Conservation (phyloP, 2,113 vertebrate species). For the Mesembrinibis cayennensis region DNA sequence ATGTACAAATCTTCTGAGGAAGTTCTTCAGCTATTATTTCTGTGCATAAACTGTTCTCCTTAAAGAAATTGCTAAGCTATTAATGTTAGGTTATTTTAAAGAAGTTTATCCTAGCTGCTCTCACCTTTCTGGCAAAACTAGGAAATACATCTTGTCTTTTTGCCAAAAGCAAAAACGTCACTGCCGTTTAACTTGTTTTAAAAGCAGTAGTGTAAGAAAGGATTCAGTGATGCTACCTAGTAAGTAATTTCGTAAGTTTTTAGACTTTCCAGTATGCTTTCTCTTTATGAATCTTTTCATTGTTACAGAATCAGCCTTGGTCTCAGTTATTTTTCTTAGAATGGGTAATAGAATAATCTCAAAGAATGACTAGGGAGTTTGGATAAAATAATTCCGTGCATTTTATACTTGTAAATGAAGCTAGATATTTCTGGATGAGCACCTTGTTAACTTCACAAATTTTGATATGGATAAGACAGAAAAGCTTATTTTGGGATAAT, state of each 20-base stretch:
- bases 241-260: neutral
- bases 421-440: neutral
- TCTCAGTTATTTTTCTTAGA: neutral
- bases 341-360: neutral
- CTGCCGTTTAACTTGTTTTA: neutral
- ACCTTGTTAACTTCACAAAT: neutral
- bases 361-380: neutral
- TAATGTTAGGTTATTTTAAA: neutral
- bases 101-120: neutral
- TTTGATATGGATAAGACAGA: neutral
- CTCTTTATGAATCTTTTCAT: neutral
- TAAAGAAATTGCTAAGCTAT: neutral
- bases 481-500: neutral
- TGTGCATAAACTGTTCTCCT: neutral
- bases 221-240: neutral
- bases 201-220: neutral
- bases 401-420: neutral
- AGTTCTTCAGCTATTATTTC: neutral
- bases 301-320: neutral
- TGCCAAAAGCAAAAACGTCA: neutral
- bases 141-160: neutral
- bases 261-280: neutral
- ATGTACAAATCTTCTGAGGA: neutral
- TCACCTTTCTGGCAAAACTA: neutral
- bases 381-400: neutral